phyloP scores from a whole-genome alignment of 2,888 invertebrate species.

The Amiota minor region DNA sequence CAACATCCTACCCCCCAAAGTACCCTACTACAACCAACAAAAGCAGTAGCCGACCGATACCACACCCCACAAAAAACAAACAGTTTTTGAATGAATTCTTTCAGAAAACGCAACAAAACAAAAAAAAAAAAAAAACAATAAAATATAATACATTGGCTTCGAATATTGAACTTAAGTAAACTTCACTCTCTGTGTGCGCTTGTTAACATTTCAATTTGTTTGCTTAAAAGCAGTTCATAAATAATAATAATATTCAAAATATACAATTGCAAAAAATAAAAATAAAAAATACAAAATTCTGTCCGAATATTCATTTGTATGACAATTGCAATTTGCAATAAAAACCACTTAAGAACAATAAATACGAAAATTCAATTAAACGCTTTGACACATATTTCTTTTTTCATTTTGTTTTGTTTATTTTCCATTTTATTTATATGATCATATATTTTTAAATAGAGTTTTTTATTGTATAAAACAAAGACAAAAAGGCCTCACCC shows the following conservation, averaged over 20 bases:
- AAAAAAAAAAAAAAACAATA: slow-evolving; percentile 2
- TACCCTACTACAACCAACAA: background rate
- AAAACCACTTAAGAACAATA: slow-evolving; percentile 31
- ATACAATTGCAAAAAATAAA: background rate
- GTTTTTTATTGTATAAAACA: too few species aligned
- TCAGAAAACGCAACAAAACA: too few species aligned
- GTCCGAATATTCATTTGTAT: slow-evolving; percentile 21
- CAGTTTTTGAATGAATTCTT: slow-evolving; percentile 1
- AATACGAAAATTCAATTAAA: slow-evolving; percentile 29
- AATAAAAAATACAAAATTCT: slow-evolving; percentile 1
- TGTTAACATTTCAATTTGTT: slow-evolving; percentile 31
- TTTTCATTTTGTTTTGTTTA: background rate
- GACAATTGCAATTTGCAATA: slow-evolving; percentile 28
- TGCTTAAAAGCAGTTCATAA: slow-evolving; percentile 27
- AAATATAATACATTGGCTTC: background rate
- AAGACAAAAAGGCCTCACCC: background rate
- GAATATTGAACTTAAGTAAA: slow-evolving; percentile 12
- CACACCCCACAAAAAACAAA: slow-evolving; percentile 16
- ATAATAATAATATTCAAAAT: slow-evolving; percentile 21
- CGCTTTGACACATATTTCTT: slow-evolving; percentile 24
- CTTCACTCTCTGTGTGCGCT: background rate
- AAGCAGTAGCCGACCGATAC: background rate
- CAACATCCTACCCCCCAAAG: background rate
- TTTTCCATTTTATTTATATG: background rate
- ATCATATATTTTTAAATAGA: too few species aligned